Evolutionary conservation across 2,797 vertebrate genomes (phyloP), one percentile per base, ranked within the genome.

Genomic region (Xerus rutilus): DNA sequence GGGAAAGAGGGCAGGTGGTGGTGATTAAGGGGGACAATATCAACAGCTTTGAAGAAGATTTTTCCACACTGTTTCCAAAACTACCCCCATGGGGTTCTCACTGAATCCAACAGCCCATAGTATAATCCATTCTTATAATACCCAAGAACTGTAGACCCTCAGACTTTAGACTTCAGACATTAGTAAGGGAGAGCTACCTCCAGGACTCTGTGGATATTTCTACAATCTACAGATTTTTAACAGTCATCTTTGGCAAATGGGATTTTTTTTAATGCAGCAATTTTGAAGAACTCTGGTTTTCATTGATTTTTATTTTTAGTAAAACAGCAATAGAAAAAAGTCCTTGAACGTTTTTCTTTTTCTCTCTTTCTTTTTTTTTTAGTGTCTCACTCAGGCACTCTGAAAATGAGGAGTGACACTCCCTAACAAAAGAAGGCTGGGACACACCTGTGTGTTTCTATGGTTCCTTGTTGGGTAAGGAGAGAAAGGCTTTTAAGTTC

Each of bases 271-370:
- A 62, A 62, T 62, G 59, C 25, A 23, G 59, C 23, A 25, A 11
- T 62, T 85, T 72, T 95, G 89, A 72, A 95, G 86, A 82, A 85
- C 35, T 59, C 12, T 69, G 30, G 10, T 62, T 95, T 95, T 76
- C 52, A 23, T 25, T 47, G 54, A 72, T 57, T 49, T 45, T 39
- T 62, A 39, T 52, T 77, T 73, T 39, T n/a, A 72, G 28, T 49
- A 77, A 70, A 88, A 84, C 73, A 35, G 57, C n/a, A 70, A 92
- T 76, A 85, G 21, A 57, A 92, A 73, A 32, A 73, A 5, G 20
- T 88, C 23, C 23, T 52, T 84, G 49, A 47, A 65, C 11, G 21
- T 59, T 23, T 23, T 59, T 59, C 3, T 62, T 62, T 62, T 62
- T 62, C 9, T 62, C 25, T 62, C 25, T 62, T 54, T 57, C 21